A percentile compares a stretch with the other conserved stretches of the same genome.
Conservation (phyloP, 2,113 vertebrate species). For the Pica pica region DNA sequence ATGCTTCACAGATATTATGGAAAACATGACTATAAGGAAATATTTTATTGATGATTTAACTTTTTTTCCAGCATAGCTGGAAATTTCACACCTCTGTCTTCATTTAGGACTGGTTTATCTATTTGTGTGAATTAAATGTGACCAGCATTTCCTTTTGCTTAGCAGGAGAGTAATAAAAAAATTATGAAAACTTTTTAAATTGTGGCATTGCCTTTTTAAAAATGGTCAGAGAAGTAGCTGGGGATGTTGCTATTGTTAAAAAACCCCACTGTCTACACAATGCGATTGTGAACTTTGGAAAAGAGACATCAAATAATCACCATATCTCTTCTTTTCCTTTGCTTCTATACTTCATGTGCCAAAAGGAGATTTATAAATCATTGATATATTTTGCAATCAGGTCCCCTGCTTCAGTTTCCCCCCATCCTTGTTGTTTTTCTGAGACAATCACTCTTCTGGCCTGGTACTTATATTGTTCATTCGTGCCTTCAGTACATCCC, state of each 20-base stretch:
- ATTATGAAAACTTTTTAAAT: background rate
- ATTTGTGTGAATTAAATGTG: background rate
- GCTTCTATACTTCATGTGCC: background rate
- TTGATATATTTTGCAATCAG: background rate
- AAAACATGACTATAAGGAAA: background rate
- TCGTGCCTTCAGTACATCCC: background rate
- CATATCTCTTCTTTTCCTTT: background rate
- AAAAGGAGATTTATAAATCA: background rate
- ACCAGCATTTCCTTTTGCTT: background rate
- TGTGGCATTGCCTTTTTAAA: background rate
- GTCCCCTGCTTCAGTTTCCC: background rate
- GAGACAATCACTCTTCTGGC: background rate
- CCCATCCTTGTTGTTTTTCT: rapidly evolving
- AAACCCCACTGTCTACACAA: background rate
- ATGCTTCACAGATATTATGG: background rate
- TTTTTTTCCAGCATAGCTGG: background rate
- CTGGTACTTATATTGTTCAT: background rate
- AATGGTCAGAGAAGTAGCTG: background rate
- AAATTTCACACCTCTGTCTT: background rate
- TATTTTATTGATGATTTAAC: background rate
- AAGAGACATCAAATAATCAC: background rate
- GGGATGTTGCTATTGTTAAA: background rate
- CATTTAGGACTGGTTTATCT: background rate
- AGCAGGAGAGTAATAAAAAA: background rate
- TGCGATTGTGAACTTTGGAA: background rate